A percentile compares a stretch with the other conserved stretches of the same genome.
Conservation (phyloP, 2,888 invertebrate species). For the Eupithecia pulchellata region DNA sequence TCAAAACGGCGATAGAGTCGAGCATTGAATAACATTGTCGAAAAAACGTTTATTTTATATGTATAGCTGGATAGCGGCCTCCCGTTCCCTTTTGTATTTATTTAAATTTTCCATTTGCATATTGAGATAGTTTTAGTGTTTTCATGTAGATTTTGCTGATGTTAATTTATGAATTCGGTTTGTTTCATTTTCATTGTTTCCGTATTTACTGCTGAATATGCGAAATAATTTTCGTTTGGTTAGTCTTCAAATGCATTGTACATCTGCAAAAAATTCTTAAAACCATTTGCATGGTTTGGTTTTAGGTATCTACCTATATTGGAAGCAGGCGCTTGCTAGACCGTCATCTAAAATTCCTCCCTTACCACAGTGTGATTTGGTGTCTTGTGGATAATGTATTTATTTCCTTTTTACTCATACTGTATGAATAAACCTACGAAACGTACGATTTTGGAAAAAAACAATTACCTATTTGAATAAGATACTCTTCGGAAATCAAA, state of each 20-base stretch:
- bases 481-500: background rate
- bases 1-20: conserved; percentile 60
- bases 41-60: conserved; percentile 41
- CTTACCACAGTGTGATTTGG: background rate
- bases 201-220: conserved; percentile 14
- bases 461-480: background rate
- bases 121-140: conserved; percentile 52
- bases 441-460: too few relatives aligned
- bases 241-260: background rate
- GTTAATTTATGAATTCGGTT: conserved; percentile 38
- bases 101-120: conserved; percentile 55
- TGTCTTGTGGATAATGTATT: background rate
- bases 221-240: conserved; percentile 12
- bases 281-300: too few relatives aligned
- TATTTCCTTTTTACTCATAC: background rate
- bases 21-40: conserved; percentile 50
- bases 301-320: background rate
- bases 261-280: background rate
- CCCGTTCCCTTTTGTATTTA: conserved; percentile 50
- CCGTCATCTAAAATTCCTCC: background rate
- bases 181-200: conserved; percentile 30
- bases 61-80: conserved; percentile 49
- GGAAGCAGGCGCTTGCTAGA: too few relatives aligned
- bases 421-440: background rate
- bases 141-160: conserved; percentile 39